These are phyloP conservation scores for Luperina nickerlii DNA, from an alignment of 2,888 invertebrate genomes.

Conservation along the genomic window DNA sequence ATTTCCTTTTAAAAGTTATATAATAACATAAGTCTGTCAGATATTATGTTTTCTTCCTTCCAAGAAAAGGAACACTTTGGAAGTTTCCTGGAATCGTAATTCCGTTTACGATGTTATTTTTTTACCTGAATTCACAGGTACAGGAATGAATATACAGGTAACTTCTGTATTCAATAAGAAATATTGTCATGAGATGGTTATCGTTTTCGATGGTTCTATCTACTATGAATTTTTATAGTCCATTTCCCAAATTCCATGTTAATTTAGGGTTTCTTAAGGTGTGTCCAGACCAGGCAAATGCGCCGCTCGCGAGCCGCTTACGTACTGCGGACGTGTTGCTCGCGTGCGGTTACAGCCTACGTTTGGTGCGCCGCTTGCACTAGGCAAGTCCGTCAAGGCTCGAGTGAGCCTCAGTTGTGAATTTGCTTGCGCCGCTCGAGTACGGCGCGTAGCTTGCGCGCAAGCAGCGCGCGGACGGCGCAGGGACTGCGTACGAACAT, in stretches of 20 bases:
- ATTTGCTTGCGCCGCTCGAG: too few species aligned
- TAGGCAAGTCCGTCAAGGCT: too few species aligned
- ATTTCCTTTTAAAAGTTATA: neutral
- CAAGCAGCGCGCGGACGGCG: too few species aligned
- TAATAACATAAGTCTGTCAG: neutral
- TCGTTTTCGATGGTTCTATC: neutral
- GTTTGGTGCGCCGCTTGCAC: too few species aligned
- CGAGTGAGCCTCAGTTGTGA: too few species aligned
- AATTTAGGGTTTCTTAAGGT: neutral
- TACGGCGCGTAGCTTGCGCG: too few species aligned
- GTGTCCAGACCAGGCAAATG: too few species aligned
- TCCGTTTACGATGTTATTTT: neutral
- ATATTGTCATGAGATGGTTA: neutral
- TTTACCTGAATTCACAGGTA: neutral
- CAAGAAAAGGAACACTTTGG: neutral
- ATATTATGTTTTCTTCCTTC: neutral
- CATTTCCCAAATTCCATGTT: neutral
- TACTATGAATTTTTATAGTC: neutral
- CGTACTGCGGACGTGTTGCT: too few species aligned
- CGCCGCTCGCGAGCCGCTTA: too few species aligned
- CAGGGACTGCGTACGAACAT: too few species aligned
- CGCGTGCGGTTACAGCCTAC: too few species aligned
- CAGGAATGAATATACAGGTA: neutral
- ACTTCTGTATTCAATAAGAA: neutral
- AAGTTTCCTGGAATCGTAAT: conserved; percentile 5